Evolutionary conservation across 2,797 vertebrate genomes (phyloP).

Genomic region (Enteromius thamalakanensis): DNA sequence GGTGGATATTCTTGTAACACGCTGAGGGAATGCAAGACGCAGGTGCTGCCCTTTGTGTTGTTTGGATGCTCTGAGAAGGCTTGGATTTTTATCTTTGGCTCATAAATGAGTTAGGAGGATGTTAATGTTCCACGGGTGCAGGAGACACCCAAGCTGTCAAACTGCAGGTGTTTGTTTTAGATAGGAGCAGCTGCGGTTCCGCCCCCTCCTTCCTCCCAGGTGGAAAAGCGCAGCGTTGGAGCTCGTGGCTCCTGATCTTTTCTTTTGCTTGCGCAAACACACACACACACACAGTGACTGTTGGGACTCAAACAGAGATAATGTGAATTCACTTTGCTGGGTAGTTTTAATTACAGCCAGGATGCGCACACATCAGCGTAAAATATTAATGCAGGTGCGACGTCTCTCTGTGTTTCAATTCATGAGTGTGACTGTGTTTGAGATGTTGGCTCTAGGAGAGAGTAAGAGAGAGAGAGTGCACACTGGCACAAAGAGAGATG

Average conservation of each 20-base stretch:
- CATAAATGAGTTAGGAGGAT: constrained; percentile 50
- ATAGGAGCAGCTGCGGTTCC: constrained; percentile 50
- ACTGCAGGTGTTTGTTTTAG: constrained; percentile 54
- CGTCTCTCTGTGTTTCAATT: constrained; percentile 42
- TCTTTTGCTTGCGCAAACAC: constrained; percentile 27
- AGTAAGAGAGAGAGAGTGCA: background rate
- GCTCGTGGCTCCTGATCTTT: constrained; percentile 15
- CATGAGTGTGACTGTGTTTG: constrained; percentile 57
- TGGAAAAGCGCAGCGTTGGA: constrained; percentile 68
- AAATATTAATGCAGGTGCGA: constrained; percentile 64
- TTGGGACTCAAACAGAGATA: constrained; percentile 56
- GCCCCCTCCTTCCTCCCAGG: constrained; percentile 34
- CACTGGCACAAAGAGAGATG: constrained; percentile 31
- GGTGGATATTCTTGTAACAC: constrained; percentile 30
- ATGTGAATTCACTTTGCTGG: constrained; percentile 60
- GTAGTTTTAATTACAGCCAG: constrained; percentile 72
- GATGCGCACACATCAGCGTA: constrained; percentile 62
- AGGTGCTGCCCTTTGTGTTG: constrained; percentile 49
- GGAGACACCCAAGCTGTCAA: constrained; percentile 48
- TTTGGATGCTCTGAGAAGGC: constrained; percentile 32
- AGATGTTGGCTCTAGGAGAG: background rate
- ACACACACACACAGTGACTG: constrained; percentile 27
- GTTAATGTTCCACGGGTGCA: constrained; percentile 39
- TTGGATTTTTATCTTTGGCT: constrained; percentile 45
- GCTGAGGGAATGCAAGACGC: constrained; percentile 9